Evolutionary conservation across 2,797 vertebrate genomes (phyloP).

Genomic region (Scarus forsteni): DNA sequence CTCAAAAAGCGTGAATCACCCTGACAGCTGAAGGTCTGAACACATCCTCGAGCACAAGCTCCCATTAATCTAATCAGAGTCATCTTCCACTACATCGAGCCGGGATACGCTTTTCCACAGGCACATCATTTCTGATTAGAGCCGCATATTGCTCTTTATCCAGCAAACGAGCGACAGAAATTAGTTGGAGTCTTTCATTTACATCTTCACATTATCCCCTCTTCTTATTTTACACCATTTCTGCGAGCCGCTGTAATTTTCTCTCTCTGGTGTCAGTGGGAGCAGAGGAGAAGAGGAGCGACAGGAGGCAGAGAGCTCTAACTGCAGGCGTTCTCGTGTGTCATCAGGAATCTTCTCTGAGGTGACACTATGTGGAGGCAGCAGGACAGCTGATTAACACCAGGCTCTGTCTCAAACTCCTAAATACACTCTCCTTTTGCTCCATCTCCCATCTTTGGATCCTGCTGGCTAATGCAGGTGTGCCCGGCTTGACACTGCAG

Average conservation of each 20-base stretch:
- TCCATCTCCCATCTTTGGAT: slow-evolving; percentile 24
- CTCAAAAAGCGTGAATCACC: slow-evolving; percentile 33
- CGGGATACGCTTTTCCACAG: slow-evolving; percentile 19
- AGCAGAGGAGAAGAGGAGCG: slow-evolving; percentile 8
- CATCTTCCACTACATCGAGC: slow-evolving; percentile 29
- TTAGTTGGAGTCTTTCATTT: slow-evolving; percentile 60
- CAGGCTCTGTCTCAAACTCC: slow-evolving; percentile 62
- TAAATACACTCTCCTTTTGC: slow-evolving; percentile 58
- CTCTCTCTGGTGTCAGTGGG: slow-evolving; percentile 40
- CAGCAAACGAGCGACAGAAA: slow-evolving; percentile 57
- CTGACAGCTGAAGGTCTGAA: slow-evolving; percentile 41
- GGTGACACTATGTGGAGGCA: slow-evolving; percentile 59
- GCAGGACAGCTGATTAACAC: slow-evolving; percentile 73
- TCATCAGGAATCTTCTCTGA: slow-evolving; percentile 59
- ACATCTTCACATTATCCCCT: slow-evolving; percentile 32
- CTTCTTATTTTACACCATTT: slow-evolving; percentile 1
- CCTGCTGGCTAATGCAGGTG: slow-evolving; percentile 30
- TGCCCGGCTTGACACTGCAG: neutral
- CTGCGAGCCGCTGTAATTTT: slow-evolving; percentile 35
- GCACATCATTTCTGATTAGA: slow-evolving; percentile 60
- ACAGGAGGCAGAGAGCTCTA: slow-evolving; percentile 29
- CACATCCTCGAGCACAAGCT: slow-evolving; percentile 34
- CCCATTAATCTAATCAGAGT: slow-evolving; percentile 58
- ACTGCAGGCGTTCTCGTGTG: slow-evolving; percentile 48
- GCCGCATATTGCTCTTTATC: slow-evolving; percentile 54